Evolutionary conservation across 37 sponge, comb jelly and placozoan species (phyloP), one percentile per base, ranked within the genome.

Genomic region (Bolinopsis microptera): DNA sequence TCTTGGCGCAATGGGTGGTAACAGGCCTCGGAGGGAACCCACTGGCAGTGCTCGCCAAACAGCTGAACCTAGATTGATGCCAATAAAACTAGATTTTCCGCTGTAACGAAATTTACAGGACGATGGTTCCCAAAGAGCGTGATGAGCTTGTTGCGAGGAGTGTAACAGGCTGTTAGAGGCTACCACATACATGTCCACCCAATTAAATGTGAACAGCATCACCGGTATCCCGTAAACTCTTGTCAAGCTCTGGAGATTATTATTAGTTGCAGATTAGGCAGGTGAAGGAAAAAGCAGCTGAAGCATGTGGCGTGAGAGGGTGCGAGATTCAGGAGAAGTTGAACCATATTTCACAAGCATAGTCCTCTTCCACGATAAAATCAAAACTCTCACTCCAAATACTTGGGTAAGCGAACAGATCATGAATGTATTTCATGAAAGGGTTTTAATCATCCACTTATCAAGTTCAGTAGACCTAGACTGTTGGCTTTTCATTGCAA

Each of bases 11-110:
- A 99, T 99, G 99, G n/a, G 99, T 99, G 68, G 94, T 99, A 38
- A 99, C 99, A 38, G 99, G 99, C 8, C 93, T 99, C 37, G 99
- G 96, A 94, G 99, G 99, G 16, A 99, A 99, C 77, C 99, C 99
- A 23, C 92, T 99, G 23, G 94, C 97, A 76, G 94, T 97, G 0
- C 34, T 99, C 3, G 92, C 94, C 40, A 97, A 96, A 69, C 99
- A 99, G 93, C 92, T 96, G 0, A 92, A 76, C 31, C 94, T 99
- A 38, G 95, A 97, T 94, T 99, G 94, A 94, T 95, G 69, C 96
- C 94, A 75, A 99, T 99, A 40, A 94, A 96, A 33, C 95, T 96
- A 16, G 94, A 95, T 0, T 99, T 98, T 93, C 99, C 99, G 1
- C 96, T 99, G 83, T 99, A 97, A n/a, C n/a, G 93, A 94, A 96